phyloP scores from a whole-genome alignment of 2,113 vertebrate genomes.

The Hoplias malabaricus region DNA sequence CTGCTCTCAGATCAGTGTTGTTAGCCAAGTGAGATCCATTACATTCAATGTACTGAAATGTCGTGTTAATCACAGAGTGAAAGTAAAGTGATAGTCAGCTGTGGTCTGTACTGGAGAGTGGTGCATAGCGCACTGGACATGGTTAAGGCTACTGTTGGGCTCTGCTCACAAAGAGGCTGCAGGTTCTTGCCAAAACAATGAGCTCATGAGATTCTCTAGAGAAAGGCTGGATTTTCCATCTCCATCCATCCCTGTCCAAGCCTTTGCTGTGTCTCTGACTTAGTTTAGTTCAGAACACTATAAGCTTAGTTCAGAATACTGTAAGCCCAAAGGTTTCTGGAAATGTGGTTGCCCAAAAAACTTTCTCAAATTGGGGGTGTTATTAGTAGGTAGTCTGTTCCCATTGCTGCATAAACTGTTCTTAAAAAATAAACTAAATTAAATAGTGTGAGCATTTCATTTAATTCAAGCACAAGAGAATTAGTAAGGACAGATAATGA shows the following conservation, averaged over 20 bases:
- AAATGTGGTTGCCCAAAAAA: no score
- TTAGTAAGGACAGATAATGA: no score
- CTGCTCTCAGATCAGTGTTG: not conserved
- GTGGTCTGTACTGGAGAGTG: not conserved
- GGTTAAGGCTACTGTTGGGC: conserved; percentile 31
- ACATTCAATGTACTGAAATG: not conserved
- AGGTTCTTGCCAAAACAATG: conserved; percentile 68
- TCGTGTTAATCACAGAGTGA: not conserved
- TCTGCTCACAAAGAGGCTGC: conserved; percentile 57
- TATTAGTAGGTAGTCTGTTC: no score
- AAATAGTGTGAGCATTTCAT: no score
- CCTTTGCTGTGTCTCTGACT: conserved; percentile 5
- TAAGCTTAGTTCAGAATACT: no score
- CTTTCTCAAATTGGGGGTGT: no score
- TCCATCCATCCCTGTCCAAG: not conserved
- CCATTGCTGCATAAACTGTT: no score
- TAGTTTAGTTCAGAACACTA: no score
- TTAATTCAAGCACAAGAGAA: no score
- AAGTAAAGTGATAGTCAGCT: not conserved
- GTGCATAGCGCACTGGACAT: not conserved
- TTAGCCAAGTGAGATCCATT: not conserved
- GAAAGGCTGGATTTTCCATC: conserved; percentile 42
- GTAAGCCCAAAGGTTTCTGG: no score
- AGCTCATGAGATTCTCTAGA: conserved; percentile 67
- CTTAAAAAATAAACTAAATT: no score